Conservation (phyloP, 2,888 invertebrate species). For the Microctonus hyperodae region DNA sequence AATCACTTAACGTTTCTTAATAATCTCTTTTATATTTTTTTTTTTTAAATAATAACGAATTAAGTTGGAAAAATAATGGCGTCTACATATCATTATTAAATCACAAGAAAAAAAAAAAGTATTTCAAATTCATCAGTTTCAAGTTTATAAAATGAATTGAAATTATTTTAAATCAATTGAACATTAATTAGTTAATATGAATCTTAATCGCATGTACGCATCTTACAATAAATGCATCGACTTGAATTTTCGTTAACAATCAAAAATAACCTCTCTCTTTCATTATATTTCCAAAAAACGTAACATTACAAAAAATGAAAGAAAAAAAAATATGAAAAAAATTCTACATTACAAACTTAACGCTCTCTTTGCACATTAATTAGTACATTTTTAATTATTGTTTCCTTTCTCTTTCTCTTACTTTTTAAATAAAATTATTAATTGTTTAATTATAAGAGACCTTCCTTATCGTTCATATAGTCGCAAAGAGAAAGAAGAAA, state of each 20-base stretch:
- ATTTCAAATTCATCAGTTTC: not conserved
- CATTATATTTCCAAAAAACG: conserved; percentile 7
- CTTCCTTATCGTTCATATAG: not conserved
- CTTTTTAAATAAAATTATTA: conserved; percentile 20
- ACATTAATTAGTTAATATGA: not conserved
- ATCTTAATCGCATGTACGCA: not conserved
- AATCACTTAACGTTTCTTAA: not conserved
- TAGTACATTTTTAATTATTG: too few relatives aligned
- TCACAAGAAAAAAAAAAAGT: not conserved
- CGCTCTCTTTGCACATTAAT: conserved; percentile 8
- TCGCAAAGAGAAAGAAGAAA: too few relatives aligned
- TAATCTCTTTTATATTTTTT: not conserved
- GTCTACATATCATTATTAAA: not conserved
- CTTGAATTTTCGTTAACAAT: conserved; percentile 3
- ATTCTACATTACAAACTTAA: conserved; percentile 34
- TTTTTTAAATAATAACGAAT: not conserved
- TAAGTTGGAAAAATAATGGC: not conserved
- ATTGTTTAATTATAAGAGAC: not conserved
- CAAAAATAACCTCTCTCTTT: conserved; percentile 1
- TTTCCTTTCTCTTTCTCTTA: not conserved
- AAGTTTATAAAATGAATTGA: not conserved
- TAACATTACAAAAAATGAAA: not conserved
- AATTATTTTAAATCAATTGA: conserved; percentile 1
- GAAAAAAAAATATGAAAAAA: conserved; percentile 29
- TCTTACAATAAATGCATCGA: conserved; percentile 13